These are phyloP conservation scores for Neolamprologus longior DNA, from an alignment of 2,113 vertebrate species.

Conservation along the genomic window DNA sequence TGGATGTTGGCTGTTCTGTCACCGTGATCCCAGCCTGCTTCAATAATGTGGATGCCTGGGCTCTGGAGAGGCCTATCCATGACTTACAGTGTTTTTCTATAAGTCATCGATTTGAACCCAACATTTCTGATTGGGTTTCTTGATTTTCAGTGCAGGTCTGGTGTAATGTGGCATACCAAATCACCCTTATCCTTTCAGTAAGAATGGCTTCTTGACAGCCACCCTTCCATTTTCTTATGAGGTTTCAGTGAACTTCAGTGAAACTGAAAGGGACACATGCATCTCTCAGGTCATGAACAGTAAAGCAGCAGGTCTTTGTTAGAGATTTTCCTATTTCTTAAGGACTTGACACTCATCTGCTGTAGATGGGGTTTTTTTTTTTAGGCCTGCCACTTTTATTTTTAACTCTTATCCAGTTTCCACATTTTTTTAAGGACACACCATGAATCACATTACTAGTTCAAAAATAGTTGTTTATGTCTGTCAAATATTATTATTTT, in stretches of 20 bases:
- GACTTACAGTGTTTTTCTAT: neutral
- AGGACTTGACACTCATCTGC: neutral
- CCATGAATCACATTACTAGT: neutral
- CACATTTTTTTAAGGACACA: neutral
- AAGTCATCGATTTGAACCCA: neutral
- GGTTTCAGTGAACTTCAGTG: neutral
- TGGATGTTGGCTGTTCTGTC: neutral
- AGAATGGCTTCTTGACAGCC: neutral
- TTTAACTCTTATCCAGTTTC: neutral
- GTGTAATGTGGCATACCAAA: neutral
- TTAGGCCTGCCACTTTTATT: neutral
- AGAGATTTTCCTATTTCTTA: neutral
- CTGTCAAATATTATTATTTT: neutral
- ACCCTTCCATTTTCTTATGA: neutral
- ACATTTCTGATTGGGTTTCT: neutral
- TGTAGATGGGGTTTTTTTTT: accelerated
- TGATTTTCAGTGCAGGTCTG: neutral
- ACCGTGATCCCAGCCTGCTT: neutral
- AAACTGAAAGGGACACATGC: neutral
- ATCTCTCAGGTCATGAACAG: neutral
- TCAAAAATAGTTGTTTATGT: neutral
- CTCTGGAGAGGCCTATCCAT: neutral
- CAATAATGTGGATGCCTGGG: neutral
- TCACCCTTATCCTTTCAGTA: neutral
- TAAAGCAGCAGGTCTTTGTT: neutral